Evolutionary conservation across 2,113 vertebrate genomes (phyloP).

Genomic region (Stictonetta naevosa): DNA sequence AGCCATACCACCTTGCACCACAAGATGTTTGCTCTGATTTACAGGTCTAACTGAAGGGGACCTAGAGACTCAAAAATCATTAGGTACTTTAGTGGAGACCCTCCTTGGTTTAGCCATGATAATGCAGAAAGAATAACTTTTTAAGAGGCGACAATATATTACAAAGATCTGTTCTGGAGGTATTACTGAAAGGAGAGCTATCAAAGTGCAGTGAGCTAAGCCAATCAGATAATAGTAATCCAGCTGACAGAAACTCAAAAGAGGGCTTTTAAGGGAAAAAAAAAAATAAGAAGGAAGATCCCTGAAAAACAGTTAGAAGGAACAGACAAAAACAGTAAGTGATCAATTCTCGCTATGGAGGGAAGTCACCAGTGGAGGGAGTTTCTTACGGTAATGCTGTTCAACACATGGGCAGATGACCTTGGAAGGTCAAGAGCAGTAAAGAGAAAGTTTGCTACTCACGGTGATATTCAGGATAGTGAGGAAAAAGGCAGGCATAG

Average conservation of each 20-base stretch:
- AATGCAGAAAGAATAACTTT: background rate
- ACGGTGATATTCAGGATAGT: background rate
- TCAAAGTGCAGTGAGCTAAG: background rate
- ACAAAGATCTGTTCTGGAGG: background rate
- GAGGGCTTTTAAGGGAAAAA: background rate
- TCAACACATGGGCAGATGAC: background rate
- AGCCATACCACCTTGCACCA: no score
- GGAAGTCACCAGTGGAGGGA: background rate
- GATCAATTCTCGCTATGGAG: background rate
- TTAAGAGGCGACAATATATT: background rate
- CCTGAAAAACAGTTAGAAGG: background rate
- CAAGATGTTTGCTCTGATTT: background rate
- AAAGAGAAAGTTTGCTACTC: no score
- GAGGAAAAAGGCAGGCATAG: background rate
- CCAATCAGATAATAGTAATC: background rate
- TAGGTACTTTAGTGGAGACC: background rate
- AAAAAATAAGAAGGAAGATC: background rate
- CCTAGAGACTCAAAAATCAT: background rate
- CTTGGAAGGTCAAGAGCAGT: background rate
- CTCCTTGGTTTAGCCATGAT: background rate
- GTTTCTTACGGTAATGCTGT: background rate
- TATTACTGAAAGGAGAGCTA: background rate
- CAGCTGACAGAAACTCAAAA: background rate
- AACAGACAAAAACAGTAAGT: background rate
- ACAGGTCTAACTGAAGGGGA: background rate